These are phyloP conservation scores for Megaceryle alcyon DNA, from an alignment of 2,797 vertebrate species.

Conservation along the genomic window DNA sequence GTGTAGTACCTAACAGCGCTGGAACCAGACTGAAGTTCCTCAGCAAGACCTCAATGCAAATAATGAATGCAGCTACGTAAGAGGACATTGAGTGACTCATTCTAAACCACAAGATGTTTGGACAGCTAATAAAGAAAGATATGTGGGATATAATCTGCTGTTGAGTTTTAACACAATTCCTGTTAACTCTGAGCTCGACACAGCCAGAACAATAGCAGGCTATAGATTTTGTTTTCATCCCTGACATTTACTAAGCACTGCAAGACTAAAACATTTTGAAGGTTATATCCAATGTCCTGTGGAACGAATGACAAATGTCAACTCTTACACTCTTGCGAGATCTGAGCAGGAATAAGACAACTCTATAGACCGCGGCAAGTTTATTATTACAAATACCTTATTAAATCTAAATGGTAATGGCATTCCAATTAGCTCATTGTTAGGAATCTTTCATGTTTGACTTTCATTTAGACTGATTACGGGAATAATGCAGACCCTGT, in stretches of 20 bases:
- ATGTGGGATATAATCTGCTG: slow-evolving; percentile 47
- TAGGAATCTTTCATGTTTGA: slow-evolving; percentile 76
- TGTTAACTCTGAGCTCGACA: slow-evolving; percentile 46
- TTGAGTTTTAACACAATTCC: slow-evolving; percentile 52
- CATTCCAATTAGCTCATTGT: slow-evolving; percentile 76
- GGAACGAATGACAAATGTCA: slow-evolving; percentile 59
- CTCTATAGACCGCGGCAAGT: slow-evolving; percentile 63
- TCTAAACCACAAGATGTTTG: slow-evolving; percentile 44
- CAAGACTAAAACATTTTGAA: slow-evolving; percentile 61
- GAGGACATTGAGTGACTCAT: slow-evolving; percentile 46
- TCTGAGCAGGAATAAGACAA: slow-evolving; percentile 65
- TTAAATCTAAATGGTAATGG: slow-evolving; percentile 74
- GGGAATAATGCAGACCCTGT: slow-evolving; percentile 73
- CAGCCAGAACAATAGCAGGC: slow-evolving; percentile 34
- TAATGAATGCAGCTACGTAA: slow-evolving; percentile 45
- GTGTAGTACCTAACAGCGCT: slow-evolving; percentile 13
- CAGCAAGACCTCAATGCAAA: slow-evolving; percentile 45
- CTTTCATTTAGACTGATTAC: slow-evolving; percentile 76
- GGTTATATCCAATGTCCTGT: slow-evolving; percentile 36
- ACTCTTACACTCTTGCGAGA: slow-evolving; percentile 47
- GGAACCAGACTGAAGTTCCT: slow-evolving; percentile 31
- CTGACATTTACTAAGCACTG: slow-evolving; percentile 25
- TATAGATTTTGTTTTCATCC: slow-evolving; percentile 41
- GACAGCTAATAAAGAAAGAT: slow-evolving; percentile 47
- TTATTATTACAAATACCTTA: slow-evolving; percentile 76